Conservation (phyloP, 2,797 vertebrate genomes). For the Geotrypetes seraphini region DNA sequence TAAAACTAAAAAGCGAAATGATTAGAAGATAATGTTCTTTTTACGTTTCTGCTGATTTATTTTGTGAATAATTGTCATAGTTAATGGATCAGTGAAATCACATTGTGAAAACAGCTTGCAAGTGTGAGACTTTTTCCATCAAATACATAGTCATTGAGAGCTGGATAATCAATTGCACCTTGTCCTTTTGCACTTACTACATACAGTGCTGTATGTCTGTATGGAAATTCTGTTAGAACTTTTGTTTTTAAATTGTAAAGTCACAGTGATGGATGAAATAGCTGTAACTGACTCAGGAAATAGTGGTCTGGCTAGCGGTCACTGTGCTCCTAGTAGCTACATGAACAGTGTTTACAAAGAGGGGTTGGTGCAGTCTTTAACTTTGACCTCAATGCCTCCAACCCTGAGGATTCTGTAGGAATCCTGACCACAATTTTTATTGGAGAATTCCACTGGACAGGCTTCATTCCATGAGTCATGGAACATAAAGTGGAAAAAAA, state of each 20-base stretch:
- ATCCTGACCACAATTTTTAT: background rate
- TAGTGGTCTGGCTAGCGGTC: conserved; percentile 47
- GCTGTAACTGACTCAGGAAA: conserved; percentile 62
- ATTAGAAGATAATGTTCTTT: too few relatives aligned
- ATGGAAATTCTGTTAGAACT: conserved; percentile 46
- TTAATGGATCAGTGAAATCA: too few relatives aligned
- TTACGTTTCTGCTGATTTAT: too few relatives aligned
- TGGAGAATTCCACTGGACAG: background rate
- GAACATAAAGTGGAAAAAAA: too few relatives aligned
- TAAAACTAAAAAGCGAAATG: too few relatives aligned
- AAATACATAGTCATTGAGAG: conserved; percentile 36
- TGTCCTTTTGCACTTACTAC: conserved; percentile 36
- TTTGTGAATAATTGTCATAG: too few relatives aligned
- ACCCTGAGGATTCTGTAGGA: background rate
- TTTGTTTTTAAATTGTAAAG: conserved; percentile 22
- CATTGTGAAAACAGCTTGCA: too few relatives aligned
- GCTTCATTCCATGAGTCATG: too few relatives aligned
- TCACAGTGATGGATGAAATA: conserved; percentile 38
- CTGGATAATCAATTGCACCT: conserved; percentile 40
- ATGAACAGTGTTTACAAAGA: conserved; percentile 8
- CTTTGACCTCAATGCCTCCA: background rate
- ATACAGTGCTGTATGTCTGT: conserved; percentile 46
- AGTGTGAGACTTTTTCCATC: too few relatives aligned
- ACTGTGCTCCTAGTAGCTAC: conserved; percentile 8
- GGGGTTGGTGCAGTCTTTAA: conserved; percentile 1